Evolutionary conservation across 2,888 invertebrate genomes (phyloP).

Genomic region (Colletes collaris): DNA sequence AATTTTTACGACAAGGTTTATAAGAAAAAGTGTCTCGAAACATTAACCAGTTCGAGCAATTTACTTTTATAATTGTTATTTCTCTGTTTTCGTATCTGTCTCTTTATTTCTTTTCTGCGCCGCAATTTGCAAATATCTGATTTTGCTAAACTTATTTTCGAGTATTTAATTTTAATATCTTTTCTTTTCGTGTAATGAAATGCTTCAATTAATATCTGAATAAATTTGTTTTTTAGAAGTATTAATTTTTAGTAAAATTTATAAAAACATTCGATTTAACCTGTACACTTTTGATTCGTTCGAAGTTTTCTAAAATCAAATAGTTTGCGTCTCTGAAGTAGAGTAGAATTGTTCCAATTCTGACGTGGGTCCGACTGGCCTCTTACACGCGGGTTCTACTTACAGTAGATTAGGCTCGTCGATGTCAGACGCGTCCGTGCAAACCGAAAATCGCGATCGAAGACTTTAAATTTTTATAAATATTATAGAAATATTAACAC

Average conservation of each 20-base stretch:
- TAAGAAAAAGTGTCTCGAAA: no score
- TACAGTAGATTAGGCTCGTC: conserved; percentile 29
- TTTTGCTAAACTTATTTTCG: no score
- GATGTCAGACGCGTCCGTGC: conserved; percentile 9
- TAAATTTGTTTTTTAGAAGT: not conserved
- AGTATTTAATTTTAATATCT: no score
- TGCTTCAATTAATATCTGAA: no score
- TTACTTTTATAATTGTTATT: no score
- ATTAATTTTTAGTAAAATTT: no score
- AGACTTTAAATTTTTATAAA: not conserved
- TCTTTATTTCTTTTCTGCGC: no score
- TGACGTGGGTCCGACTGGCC: not conserved
- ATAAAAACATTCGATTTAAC: not conserved
- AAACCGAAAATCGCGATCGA: not conserved
- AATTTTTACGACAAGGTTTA: no score
- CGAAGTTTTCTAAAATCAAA: not conserved
- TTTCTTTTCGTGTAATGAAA: no score
- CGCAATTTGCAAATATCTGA: no score
- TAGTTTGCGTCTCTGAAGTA: not conserved
- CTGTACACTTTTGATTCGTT: not conserved
- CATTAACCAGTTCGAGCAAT: no score
- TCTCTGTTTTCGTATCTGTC: no score
- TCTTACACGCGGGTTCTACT: not conserved
- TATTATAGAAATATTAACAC: not conserved
- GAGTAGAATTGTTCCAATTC: conserved; percentile 4